Percentiles rank a stretch among this genome's conserved stretches.
Evolutionary conservation across 2,113 vertebrate species (phyloP).

Genomic region (Thunnus maccoyii): DNA sequence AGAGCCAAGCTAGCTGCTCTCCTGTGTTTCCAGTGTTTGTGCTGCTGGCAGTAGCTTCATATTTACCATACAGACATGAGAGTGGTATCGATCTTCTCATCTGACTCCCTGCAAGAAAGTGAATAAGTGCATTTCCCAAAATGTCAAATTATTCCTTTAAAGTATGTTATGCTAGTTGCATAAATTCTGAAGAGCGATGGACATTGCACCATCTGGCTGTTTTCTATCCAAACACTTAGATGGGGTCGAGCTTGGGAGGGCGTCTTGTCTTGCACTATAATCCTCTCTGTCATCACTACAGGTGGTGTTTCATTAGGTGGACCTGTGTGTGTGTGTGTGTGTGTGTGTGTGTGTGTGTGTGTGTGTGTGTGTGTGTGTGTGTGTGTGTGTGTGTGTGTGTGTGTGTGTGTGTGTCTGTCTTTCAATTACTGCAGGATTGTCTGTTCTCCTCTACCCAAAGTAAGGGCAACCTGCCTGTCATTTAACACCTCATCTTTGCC

Average conservation of each 20-base stretch:
- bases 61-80: no score
- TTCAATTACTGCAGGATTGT: conserved; percentile 33
- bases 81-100: no score
- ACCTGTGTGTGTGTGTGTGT: not conserved
- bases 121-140: not conserved
- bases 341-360: conserved; percentile 21
- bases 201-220: not conserved
- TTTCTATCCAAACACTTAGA: conserved; percentile 6
- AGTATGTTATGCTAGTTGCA: not conserved
- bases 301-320: conserved; percentile 47
- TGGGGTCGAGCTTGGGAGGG: not conserved
- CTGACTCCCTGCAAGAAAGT: not conserved
- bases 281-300: conserved; percentile 61
- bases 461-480: conserved; percentile 40
- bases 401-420: conserved; percentile 22
- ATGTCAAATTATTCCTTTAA: not conserved
- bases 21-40: no score
- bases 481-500: conserved; percentile 55
- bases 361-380: not conserved
- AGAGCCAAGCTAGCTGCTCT: no score
- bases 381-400: not conserved
- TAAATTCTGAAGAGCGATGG: not conserved
- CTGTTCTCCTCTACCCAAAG: conserved; percentile 24
- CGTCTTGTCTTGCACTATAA: conserved; percentile 46
- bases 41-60: no score